Evolutionary conservation across 2,113 vertebrate species (phyloP).

Genomic region (Centrocercus urophasianus): DNA sequence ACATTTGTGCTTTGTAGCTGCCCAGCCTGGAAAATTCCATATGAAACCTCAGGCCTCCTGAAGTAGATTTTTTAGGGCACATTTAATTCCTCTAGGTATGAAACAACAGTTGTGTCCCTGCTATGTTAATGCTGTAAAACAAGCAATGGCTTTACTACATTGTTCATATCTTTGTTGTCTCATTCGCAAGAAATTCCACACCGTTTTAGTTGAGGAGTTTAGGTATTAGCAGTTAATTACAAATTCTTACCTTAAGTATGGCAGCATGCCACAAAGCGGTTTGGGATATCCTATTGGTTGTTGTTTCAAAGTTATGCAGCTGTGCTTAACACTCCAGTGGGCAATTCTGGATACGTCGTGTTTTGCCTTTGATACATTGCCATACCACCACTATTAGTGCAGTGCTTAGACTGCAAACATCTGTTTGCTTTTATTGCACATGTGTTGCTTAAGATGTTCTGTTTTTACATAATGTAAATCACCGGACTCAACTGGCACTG

Average conservation of each 20-base stretch:
- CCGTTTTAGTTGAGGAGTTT: constrained; percentile 1
- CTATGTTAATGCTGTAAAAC: constrained; percentile 27
- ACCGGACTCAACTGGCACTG: constrained; percentile 18
- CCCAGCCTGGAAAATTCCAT: constrained; percentile 14
- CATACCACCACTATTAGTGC: constrained; percentile 54
- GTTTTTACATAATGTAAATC: constrained; percentile 65
- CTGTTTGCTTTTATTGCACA: constrained; percentile 76
- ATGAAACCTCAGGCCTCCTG: background rate
- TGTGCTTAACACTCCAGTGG: constrained; percentile 45
- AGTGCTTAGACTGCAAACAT: constrained; percentile 67
- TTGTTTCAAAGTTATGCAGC: constrained; percentile 12
- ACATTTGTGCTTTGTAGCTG: background rate
- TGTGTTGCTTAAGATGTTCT: constrained; percentile 68
- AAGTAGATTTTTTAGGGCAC: background rate
- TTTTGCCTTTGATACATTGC: constrained; percentile 72
- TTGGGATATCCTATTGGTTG: background rate
- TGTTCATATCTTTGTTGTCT: background rate
- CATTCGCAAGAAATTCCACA: constrained; percentile 30
- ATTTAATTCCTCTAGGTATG: background rate
- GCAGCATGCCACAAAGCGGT: background rate
- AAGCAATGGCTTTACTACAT: constrained; percentile 6
- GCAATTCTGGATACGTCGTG: constrained; percentile 16
- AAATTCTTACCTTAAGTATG: constrained; percentile 41
- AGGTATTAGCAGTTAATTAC: constrained; percentile 26
- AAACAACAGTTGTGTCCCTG: background rate